Conservation (phyloP, 2,888 invertebrate species). For the Timandra comae region DNA sequence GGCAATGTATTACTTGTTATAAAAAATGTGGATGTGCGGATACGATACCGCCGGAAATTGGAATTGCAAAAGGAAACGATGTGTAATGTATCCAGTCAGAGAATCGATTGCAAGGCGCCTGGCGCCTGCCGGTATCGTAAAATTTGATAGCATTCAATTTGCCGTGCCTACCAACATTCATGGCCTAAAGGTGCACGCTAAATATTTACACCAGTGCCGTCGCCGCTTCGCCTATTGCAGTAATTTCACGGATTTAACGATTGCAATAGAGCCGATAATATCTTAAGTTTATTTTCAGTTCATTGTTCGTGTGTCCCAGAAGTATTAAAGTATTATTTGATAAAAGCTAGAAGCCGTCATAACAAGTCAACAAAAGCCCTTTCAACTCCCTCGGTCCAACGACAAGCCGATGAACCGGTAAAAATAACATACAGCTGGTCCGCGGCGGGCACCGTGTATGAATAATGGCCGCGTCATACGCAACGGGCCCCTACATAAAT, state of each 20-base stretch:
- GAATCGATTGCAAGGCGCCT: conserved; percentile 37
- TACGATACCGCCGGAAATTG: conserved; percentile 52
- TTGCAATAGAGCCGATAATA: conserved; percentile 4
- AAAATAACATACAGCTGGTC: conserved; percentile 68
- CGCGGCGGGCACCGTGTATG: conserved; percentile 58
- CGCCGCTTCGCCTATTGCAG: no score
- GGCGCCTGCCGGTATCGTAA: conserved; percentile 62
- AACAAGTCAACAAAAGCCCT: conserved; percentile 29
- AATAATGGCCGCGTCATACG: conserved; percentile 73
- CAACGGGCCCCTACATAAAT: conserved; percentile 70
- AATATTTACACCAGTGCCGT: no score
- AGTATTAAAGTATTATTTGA: not conserved
- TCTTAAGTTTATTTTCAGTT: not conserved
- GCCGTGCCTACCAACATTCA: conserved; percentile 23
- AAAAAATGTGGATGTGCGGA: conserved; percentile 18
- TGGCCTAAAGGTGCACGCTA: conserved; percentile 16
- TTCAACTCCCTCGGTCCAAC: conserved; percentile 31
- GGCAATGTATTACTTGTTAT: conserved; percentile 5
- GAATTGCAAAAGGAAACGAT: conserved; percentile 54
- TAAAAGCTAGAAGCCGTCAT: conserved; percentile 8
- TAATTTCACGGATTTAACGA: conserved; percentile 21
- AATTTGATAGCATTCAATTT: conserved; percentile 60
- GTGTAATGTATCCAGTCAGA: conserved; percentile 52
- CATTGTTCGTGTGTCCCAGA: conserved; percentile 16
- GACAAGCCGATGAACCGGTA: conserved; percentile 63